Percentiles rank a stretch among this genome's conserved stretches.
phyloP scores from a whole-genome alignment of 2,888 invertebrate genomes.

The Balanococcus diminutus region DNA sequence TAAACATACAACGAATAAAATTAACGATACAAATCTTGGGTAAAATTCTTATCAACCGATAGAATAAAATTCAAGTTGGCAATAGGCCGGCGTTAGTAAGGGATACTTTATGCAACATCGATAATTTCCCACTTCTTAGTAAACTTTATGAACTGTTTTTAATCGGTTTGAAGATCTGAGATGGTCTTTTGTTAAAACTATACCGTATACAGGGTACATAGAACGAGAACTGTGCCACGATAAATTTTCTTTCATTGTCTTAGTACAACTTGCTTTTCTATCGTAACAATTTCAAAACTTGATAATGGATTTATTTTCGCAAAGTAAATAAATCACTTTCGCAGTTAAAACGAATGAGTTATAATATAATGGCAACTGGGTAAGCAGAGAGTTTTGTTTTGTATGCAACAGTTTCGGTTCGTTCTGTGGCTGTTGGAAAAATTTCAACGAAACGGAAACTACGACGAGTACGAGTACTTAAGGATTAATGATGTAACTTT shows the following conservation, averaged over 20 bases:
- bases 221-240: not conserved
- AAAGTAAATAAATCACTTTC: constrained; percentile 35
- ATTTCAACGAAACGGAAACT: not conserved
- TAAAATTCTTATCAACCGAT: not conserved
- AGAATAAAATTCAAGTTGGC: not conserved
- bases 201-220: not conserved
- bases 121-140: not conserved
- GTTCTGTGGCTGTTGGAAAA: not conserved
- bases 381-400: not conserved
- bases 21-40: not conserved
- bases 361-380: not conserved
- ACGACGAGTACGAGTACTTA: too few relatives aligned
- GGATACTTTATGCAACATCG: not conserved
- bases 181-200: constrained; percentile 16
- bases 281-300: constrained; percentile 31
- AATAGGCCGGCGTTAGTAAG: not conserved
- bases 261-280: constrained; percentile 8
- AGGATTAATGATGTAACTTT: constrained; percentile 10
- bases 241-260: constrained; percentile 44
- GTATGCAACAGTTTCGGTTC: constrained; percentile 31
- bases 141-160: constrained; percentile 26
- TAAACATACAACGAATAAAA: not conserved
- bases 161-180: constrained; percentile 34
- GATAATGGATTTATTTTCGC: constrained; percentile 36
- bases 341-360: constrained; percentile 37